phyloP scores from a whole-genome alignment of 1,140 invertebrate species.

The Drosophila punjabiensis region DNA sequence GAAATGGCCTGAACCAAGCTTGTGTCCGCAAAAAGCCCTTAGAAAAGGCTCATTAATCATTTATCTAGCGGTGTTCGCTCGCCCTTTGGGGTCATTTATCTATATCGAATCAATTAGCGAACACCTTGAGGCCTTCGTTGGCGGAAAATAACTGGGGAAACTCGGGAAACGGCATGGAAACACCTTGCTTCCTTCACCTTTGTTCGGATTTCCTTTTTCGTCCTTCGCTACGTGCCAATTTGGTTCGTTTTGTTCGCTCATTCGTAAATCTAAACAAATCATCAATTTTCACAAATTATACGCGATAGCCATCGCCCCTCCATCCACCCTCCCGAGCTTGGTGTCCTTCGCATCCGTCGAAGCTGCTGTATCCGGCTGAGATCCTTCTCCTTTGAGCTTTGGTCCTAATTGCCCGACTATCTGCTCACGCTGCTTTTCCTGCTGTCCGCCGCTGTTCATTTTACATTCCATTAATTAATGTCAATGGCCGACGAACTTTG shows the following conservation, averaged over 20 bases:
- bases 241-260: slow-evolving; percentile 80
- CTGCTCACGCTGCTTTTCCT: slow-evolving; percentile 61
- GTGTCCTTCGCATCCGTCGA: slow-evolving; percentile 17
- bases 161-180: slow-evolving; percentile 6
- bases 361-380: slow-evolving; percentile 9
- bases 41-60: slow-evolving; percentile 68
- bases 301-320: slow-evolving; percentile 42
- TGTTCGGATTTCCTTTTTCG: slow-evolving; percentile 41
- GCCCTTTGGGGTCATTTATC: slow-evolving; percentile 73
- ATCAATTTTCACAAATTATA: slow-evolving; percentile 84
- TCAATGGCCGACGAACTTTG: slow-evolving; percentile 75
- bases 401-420: slow-evolving; percentile 71
- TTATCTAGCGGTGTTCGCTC: slow-evolving; percentile 39
- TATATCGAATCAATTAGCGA: slow-evolving; percentile 81
- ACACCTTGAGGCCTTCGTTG: slow-evolving; percentile 60
- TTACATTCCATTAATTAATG: slow-evolving; percentile 84
- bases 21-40: background rate
- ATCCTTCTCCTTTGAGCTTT: slow-evolving; percentile 37
- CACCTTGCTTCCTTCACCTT: slow-evolving; percentile 23
- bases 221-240: slow-evolving; percentile 76
- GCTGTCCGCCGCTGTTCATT: slow-evolving; percentile 65
- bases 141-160: background rate
- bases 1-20: slow-evolving; percentile 4
- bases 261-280: slow-evolving; percentile 84
- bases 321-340: background rate